Evolutionary conservation across 2,797 vertebrate genomes (phyloP), one percentile per base, ranked within the genome.

Genomic region (Cuniculus paca): DNA sequence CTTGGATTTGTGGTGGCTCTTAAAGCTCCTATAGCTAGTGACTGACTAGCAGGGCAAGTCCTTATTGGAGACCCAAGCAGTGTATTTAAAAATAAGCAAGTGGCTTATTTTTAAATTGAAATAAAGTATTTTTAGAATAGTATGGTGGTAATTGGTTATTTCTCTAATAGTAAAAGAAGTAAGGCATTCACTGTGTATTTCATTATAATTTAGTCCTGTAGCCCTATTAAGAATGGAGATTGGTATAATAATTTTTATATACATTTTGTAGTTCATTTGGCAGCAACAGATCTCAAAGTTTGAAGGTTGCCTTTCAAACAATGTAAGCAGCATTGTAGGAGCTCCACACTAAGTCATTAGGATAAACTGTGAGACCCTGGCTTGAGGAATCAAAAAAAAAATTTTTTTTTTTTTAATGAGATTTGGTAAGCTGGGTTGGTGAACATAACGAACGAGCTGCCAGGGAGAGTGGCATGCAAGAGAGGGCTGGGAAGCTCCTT

Each of bases 91-190:
- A 22, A n/a, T 88, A 58, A 65, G 19, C 63, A 84, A 74, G 34
- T 93, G n/a, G 56, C 74, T 81, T 89, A 68, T 56, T 39, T 90
- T 94, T 77, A 48, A 83, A 26, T 58, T 88, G 72, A 88, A 65
- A 58, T 94, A 61, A 68, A 60, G 54, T 56, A 56, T 70, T 79
- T 88, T 88, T 81, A 91, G 63, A 80, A 78, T n/a, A 95, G 8
- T 56, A 20, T 83, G 60, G 60, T 72, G 13, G 31, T n/a, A 65
- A 65, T 16, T 65, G 34, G 61, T 39, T 24, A 26, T 11, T 56
- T 22, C 7, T 88, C 22, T 63, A 61, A 22, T 48, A 86, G 42
- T 74, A 79, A 82, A 72, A 82, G 4, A 86, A 20, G 16, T 52
- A 50, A 48, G 34, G 17, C 24, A 45, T 34, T 77, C 68, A 48